A percentile compares a stretch with the other conserved stretches of the same genome.
Evolutionary conservation across 2,113 vertebrate genomes (phyloP).

Genomic region (Syngnathus scovelli): DNA sequence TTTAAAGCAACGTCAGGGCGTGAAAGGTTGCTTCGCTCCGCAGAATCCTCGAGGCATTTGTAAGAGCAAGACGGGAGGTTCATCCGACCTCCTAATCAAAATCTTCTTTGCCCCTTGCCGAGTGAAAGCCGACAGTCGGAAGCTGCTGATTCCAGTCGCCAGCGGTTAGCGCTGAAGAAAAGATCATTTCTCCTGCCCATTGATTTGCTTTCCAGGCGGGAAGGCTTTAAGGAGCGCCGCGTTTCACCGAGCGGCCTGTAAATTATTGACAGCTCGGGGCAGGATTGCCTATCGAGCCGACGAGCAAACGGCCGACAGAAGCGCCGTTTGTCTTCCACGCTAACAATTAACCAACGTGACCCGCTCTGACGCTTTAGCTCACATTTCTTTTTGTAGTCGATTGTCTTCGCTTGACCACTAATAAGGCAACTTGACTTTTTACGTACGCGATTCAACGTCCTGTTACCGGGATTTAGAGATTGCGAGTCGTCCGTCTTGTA

Average conservation of each 20-base stretch:
- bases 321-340: constrained; percentile 55
- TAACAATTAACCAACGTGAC: constrained; percentile 56
- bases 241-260: constrained; percentile 42
- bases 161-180: constrained; percentile 49
- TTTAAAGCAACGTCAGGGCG: background rate
- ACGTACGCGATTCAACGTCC: background rate
- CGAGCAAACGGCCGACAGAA: constrained; percentile 34
- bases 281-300: constrained; percentile 58
- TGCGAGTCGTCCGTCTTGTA: constrained; percentile 13
- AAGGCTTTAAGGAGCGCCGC: constrained; percentile 43
- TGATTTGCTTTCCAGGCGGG: constrained; percentile 44
- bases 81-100: constrained; percentile 27
- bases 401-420: background rate
- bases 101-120: constrained; percentile 25
- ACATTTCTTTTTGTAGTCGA: background rate
- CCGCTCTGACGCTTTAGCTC: background rate
- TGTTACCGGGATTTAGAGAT: background rate
- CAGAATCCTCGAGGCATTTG: constrained; percentile 1
- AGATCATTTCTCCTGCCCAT: constrained; percentile 55
- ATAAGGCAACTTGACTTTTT: background rate
- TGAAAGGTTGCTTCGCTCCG: background rate
- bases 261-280: constrained; percentile 60
- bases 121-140: constrained; percentile 19
- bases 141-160: constrained; percentile 30
- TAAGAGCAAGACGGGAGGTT: constrained; percentile 2